Conservation (phyloP, 2,888 invertebrate species). For the Erebia epiphron region DNA sequence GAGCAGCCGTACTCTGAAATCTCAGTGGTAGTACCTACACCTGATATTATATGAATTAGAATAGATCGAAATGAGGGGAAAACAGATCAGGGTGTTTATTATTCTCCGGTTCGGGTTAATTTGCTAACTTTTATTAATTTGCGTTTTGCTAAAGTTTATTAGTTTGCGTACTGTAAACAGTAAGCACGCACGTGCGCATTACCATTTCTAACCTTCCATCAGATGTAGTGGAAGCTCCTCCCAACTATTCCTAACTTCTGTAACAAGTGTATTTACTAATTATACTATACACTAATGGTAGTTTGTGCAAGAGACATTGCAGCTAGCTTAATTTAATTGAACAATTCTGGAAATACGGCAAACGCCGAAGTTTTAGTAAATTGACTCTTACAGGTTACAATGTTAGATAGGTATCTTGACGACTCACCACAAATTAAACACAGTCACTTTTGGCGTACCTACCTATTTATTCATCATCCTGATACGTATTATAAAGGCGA, state of each 20-base stretch:
- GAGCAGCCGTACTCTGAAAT: too few species aligned
- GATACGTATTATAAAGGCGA: too few species aligned
- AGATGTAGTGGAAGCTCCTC: slow-evolving; percentile 45
- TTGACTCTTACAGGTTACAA: neutral
- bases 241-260: neutral
- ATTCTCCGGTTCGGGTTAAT: too few species aligned
- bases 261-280: neutral
- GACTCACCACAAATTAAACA: neutral
- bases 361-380: neutral
- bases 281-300: slow-evolving; percentile 6
- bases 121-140: too few species aligned
- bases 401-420: slow-evolving; percentile 10
- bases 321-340: slow-evolving; percentile 1
- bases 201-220: neutral
- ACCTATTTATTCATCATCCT: too few species aligned
- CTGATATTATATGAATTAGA: too few species aligned
- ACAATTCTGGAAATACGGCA: neutral
- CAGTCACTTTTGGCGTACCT: neutral
- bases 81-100: too few species aligned
- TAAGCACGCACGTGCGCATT: neutral
- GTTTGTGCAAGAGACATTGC: neutral
- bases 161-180: neutral
- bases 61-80: too few species aligned
- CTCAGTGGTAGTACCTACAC: too few species aligned
- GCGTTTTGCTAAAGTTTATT: too few species aligned